A percentile compares a stretch with the other conserved stretches of the same genome.
phyloP scores from a whole-genome alignment of 92 coral and sea anemone genomes.

The Blastomussa wellsi region DNA sequence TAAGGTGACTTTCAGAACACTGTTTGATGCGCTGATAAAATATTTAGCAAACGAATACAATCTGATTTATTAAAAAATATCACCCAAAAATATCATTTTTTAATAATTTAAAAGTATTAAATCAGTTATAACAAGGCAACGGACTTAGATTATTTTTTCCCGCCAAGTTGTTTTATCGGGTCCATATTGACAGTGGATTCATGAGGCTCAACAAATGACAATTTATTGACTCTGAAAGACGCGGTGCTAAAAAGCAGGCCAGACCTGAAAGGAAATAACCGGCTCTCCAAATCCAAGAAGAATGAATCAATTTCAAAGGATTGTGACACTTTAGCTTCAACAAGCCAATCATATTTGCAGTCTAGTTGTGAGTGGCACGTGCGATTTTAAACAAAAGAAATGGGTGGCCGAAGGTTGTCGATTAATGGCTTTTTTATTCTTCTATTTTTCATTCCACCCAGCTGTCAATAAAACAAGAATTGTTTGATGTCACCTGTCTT shows the following conservation, averaged over 20 bases:
- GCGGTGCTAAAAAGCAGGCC: conserved; percentile 20
- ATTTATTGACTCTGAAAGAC: conserved; percentile 41
- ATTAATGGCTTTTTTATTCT: conserved; percentile 71
- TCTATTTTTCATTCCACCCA: conserved; percentile 51
- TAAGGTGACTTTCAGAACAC: conserved; percentile 72
- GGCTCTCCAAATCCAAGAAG: conserved; percentile 24
- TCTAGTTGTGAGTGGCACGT: conserved; percentile 31
- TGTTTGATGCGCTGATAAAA: conserved; percentile 67
- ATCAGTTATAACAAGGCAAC: conserved; percentile 41
- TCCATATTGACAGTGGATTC: background rate
- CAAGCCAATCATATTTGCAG: conserved; percentile 44
- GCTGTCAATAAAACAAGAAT: conserved; percentile 68
- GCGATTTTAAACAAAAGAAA: conserved; percentile 23
- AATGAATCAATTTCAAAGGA: conserved; percentile 40
- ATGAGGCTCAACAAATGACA: background rate
- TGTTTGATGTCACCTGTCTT: conserved; percentile 72
- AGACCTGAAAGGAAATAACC: conserved; percentile 6
- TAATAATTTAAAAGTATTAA: conserved; percentile 49
- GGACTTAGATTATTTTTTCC: background rate
- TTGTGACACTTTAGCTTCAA: conserved; percentile 38
- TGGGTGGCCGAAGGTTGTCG: conserved; percentile 31
- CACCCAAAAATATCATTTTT: conserved; percentile 50
- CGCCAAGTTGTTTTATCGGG: background rate
- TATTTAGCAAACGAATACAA: conserved; percentile 47
- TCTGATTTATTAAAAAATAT: conserved; percentile 51